Evolutionary conservation across 2,797 vertebrate genomes (phyloP), one percentile per base, ranked within the genome.

Genomic region (Myioborus miniatus): DNA sequence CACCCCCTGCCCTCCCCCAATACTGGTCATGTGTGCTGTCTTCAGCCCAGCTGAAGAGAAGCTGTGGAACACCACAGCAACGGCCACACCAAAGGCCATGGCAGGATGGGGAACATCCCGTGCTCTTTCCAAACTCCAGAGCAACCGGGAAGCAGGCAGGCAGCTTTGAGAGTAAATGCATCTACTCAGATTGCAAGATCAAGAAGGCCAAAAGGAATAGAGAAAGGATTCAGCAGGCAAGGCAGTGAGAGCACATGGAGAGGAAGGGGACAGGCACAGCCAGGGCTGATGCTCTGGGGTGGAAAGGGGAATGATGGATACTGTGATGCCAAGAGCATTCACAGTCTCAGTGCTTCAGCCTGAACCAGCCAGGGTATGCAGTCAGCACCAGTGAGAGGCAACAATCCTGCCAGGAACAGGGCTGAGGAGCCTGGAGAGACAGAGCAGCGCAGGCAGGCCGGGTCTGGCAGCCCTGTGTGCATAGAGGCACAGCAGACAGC

Each of bases 381-480:
- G 10, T 16, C 4, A 81, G 65, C 52, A 62, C 21, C 2, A 1
- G 64, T 1, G 5, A 70, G 74, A 68, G 56, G 49, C 30, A 56
- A 21, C 1, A 8, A 36, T 37, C 47, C 53, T 20, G 29, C 32
- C 6, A 8, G 77, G 32, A 70, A 5, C 24, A 11, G 44, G 27
- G 37, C 41, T 71, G 41, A 16, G 65, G 12, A 82, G 67, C 26
- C 29, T 13, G 41, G 44, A 50, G 46, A 68, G 76, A 21, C 22
- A 0, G 2, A 53, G 58, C 0, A 2, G 62, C 0, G 0, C n/a
- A 36, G 39, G 62, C 47, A 46, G 84, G 53, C 6, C 53, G 21
- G 36, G 53, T 32, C n/a, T 46, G 59, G 41, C 46, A 47, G 76
- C n/a, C 46, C 32, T 41, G 6, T 21, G 23, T 2, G 2, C 41